Evolutionary conservation across 2,888 invertebrate species (phyloP), one percentile per base, ranked within the genome.

Genomic region (Hipparchia semele): DNA sequence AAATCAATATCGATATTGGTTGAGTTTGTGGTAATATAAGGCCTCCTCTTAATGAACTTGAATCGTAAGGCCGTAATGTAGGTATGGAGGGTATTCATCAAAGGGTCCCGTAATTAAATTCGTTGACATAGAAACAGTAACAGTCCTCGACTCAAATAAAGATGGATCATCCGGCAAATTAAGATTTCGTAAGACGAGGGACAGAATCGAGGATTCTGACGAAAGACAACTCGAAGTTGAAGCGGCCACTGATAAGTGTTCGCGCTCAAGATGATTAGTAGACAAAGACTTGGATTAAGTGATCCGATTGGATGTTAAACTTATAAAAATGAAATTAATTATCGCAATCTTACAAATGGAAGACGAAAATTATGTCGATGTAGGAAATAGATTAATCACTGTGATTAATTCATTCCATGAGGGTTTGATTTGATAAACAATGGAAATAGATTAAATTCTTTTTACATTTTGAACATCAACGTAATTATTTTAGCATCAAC

Each of bases 161-260:
- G 76, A 76, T 78, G 64, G 75, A 77, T 78, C 72, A 74, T 68
- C 71, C 70, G 75, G 72, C 58, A 76, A 79, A 78, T 73, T 75
- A 73, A 76, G 76, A 73, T 74, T 75, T 59, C 60, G 75, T 75
- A 76, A 73, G 76, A 76, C 68, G 75, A 80, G 81, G 78, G 80
- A 79, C 79, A 79, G 79, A 77, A 80, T 76, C 77, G 75, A 73
- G 77, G 73, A 71, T 46, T 80, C 79, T 81, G 84, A 80, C 79
- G 80, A 80, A 77, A 79, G 82, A 83, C 78, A 77, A 77, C 65
- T 80, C 76, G 73, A 74, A 79, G 80, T 79, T 39, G 2, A 39
- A 81, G 81, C 78, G 77, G 64, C 77, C 79, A 79, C 80, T 80
- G 79, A 79, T 23, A 23, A 23, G 23, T 23, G 23, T 23, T 23